Evolutionary conservation across 2,888 invertebrate species (phyloP).

Genomic region (Tubulanus polymorphus): DNA sequence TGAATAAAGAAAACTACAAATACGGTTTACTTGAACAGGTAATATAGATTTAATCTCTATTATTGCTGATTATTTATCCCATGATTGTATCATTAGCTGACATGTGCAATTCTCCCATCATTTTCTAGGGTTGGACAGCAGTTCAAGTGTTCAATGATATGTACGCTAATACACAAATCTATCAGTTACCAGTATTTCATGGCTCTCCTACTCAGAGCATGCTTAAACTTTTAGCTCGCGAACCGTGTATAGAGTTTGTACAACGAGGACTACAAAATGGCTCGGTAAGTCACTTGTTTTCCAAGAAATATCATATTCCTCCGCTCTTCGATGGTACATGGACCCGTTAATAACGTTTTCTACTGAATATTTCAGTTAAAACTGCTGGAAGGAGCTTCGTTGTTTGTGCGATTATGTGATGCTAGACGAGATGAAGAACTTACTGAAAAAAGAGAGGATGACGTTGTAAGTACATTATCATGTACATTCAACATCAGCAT

Average conservation of each 20-base stretch:
- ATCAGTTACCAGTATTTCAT: conserved; percentile 45
- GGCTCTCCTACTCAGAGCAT: conserved; percentile 41
- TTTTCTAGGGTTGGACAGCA: conserved; percentile 46
- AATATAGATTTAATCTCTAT: too few species aligned
- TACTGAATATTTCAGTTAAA: conserved; percentile 41
- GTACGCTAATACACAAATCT: conserved; percentile 40
- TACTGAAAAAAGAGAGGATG: conserved; percentile 17
- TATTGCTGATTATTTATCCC: too few species aligned
- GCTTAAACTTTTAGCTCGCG: conserved; percentile 40
- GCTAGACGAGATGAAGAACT: conserved; percentile 46
- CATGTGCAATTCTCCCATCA: background rate
- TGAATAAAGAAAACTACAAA: conserved; percentile 44
- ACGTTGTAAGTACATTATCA: background rate
- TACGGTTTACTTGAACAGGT: conserved; percentile 49
- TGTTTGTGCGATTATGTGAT: conserved; percentile 44
- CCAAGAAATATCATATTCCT: background rate
- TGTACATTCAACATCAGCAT: too few species aligned
- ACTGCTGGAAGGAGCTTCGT: conserved; percentile 40
- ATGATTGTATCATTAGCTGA: too few species aligned
- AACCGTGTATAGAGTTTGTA: conserved; percentile 46
- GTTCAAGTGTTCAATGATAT: conserved; percentile 45
- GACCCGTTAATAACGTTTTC: too few species aligned
- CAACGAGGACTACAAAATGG: conserved; percentile 35
- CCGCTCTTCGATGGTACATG: too few species aligned
- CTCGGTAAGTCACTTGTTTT: conserved; percentile 24